Conservation (phyloP, 2,797 vertebrate species). For the Arnoldichthys spilopterus region DNA sequence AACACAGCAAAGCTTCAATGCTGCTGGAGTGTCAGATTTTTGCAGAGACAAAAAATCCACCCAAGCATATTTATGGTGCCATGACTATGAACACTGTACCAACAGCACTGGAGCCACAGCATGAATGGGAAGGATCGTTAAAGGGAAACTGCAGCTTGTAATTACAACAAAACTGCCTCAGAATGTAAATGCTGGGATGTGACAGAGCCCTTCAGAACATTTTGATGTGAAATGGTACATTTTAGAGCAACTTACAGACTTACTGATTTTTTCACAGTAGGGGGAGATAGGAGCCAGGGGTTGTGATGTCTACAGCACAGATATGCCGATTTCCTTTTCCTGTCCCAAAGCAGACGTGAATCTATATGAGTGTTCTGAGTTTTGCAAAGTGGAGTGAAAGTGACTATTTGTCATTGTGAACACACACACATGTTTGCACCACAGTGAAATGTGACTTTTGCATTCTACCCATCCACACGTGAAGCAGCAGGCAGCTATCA, state of each 20-base stretch:
- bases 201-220: not conserved
- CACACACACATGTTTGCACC: too few relatives aligned
- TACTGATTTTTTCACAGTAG: too few relatives aligned
- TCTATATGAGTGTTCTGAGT: too few relatives aligned
- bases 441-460: too few relatives aligned
- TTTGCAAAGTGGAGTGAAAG: too few relatives aligned
- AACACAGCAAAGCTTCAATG: conserved; percentile 7
- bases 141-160: not conserved
- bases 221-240: not conserved
- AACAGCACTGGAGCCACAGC: not conserved
- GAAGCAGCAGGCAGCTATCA: too few relatives aligned
- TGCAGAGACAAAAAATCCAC: conserved; percentile 14
- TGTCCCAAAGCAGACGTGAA: too few relatives aligned
- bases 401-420: too few relatives aligned
- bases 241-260: not conserved
- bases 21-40: conserved; percentile 21
- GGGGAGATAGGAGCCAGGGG: too few relatives aligned
- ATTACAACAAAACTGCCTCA: not conserved
- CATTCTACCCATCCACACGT: too few relatives aligned
- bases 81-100: not conserved
- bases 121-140: not conserved
- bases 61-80: not conserved
- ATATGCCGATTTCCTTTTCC: too few relatives aligned
- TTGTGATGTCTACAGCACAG: too few relatives aligned
- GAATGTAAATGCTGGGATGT: not conserved